A percentile compares a stretch with the other conserved stretches of the same genome.
These are phyloP conservation scores for Pantherophis guttatus DNA, from an alignment of 2,113 vertebrate genomes.

Conservation along the genomic window DNA sequence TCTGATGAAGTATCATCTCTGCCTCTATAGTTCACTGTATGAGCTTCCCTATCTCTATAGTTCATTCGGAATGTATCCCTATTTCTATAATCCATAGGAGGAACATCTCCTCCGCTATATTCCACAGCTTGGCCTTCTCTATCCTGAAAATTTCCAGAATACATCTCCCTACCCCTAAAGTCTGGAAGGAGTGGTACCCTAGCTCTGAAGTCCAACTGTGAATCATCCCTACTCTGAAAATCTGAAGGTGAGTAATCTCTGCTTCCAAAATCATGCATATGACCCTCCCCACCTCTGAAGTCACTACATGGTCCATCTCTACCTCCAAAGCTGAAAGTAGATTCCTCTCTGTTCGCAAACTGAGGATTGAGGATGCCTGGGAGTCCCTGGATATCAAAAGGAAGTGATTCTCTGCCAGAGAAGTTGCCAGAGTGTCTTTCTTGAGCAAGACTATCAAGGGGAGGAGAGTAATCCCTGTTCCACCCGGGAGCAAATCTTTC, in stretches of 20 bases:
- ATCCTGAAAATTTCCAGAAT: slow-evolving; percentile 71
- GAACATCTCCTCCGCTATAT: slow-evolving; percentile 76
- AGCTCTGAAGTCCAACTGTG: slow-evolving; percentile 74
- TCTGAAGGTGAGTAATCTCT: slow-evolving; percentile 71
- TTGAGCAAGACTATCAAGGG: slow-evolving; percentile 84
- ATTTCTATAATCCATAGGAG: slow-evolving; percentile 74
- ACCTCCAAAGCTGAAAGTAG: slow-evolving; percentile 83
- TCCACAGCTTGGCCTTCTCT: slow-evolving; percentile 75
- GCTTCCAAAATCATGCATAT: slow-evolving; percentile 71
- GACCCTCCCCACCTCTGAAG: slow-evolving; percentile 77
- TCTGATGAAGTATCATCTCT: slow-evolving; percentile 80
- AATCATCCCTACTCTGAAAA: slow-evolving; percentile 72
- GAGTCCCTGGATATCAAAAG: slow-evolving; percentile 80
- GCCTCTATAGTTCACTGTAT: slow-evolving; percentile 81
- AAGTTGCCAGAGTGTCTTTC: slow-evolving; percentile 85
- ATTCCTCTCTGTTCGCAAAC: slow-evolving; percentile 81
- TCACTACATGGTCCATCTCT: slow-evolving; percentile 79
- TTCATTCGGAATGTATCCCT: slow-evolving; percentile 80
- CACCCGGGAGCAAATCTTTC: slow-evolving; percentile 82
- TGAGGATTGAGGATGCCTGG: slow-evolving; percentile 74
- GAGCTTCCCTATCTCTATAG: slow-evolving; percentile 79
- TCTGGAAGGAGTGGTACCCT: slow-evolving; percentile 63
- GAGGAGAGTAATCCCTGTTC: slow-evolving; percentile 80
- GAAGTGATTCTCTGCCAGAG: slow-evolving; percentile 83
- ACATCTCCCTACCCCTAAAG: slow-evolving; percentile 62